phyloP scores from a whole-genome alignment of 2,888 invertebrate genomes.

The Trachelus iudaicus region DNA sequence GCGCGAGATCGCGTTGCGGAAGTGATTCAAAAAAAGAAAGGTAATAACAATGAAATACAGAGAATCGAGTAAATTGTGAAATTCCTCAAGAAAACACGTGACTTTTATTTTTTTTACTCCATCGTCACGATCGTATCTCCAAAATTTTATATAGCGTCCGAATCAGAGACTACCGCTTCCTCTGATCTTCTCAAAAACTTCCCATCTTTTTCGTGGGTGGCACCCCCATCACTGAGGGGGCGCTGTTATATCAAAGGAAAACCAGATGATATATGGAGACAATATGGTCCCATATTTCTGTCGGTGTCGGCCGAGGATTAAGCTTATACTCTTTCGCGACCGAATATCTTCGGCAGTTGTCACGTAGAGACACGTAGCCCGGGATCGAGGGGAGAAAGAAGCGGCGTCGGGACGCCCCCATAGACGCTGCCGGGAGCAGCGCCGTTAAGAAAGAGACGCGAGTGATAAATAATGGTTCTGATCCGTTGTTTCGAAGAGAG shows the following conservation, averaged over 20 bases:
- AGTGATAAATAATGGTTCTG: conserved; percentile 42
- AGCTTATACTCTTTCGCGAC: conserved; percentile 49
- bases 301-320: conserved; percentile 50
- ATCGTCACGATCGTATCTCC: background rate
- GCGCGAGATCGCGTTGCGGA: background rate
- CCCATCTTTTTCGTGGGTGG: background rate
- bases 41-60: background rate
- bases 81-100: background rate
- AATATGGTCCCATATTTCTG: conserved; percentile 53
- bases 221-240: background rate
- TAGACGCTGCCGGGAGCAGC: background rate
- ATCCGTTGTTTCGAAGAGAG: conserved; percentile 35
- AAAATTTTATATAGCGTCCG: background rate
- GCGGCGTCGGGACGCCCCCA: background rate
- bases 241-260: conserved; percentile 38
- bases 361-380: conserved; percentile 34
- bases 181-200: background rate
- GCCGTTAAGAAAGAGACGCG: conserved; percentile 11
- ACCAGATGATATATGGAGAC: conserved; percentile 51
- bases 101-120: conserved; percentile 13
- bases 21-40: background rate
- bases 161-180: background rate
- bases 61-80: background rate
- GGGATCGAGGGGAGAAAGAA: background rate
- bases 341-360: conserved; percentile 55